Percentiles rank a stretch among this genome's conserved stretches.
These are phyloP conservation scores for Coreius guichenoti DNA, from an alignment of 2,797 vertebrate genomes.

Conservation along the genomic window DNA sequence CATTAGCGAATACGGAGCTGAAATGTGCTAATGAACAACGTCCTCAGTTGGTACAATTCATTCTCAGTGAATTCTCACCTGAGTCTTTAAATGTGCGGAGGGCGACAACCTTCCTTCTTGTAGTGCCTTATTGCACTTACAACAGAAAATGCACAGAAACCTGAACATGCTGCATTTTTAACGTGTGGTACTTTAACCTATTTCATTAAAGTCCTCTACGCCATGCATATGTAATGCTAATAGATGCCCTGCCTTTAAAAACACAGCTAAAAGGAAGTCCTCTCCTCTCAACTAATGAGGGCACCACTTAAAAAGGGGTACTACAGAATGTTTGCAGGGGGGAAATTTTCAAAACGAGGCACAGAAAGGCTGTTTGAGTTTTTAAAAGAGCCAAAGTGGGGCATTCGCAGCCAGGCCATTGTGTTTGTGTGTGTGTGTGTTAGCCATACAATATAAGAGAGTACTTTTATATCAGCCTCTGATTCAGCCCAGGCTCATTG, in stretches of 20 bases:
- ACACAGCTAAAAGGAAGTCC: conserved; percentile 44
- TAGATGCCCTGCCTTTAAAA: conserved; percentile 49
- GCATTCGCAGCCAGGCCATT: conserved; percentile 28
- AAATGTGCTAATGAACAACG: neutral
- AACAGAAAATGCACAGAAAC: neutral
- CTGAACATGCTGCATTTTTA: conserved; percentile 9
- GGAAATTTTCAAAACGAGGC: conserved; percentile 36
- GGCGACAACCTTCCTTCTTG: neutral
- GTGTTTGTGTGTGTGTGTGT: conserved; percentile 1
- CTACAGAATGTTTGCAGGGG: conserved; percentile 32
- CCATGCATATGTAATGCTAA: conserved; percentile 47
- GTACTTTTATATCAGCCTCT: conserved; percentile 9
- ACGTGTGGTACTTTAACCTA: conserved; percentile 24
- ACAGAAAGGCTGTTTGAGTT: conserved; percentile 42
- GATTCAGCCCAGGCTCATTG: too few species aligned
- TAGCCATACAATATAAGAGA: conserved; percentile 7
- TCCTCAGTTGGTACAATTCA: neutral
- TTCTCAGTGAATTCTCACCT: neutral
- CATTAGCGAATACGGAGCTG: neutral
- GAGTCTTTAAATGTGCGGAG: neutral
- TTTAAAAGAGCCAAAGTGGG: conserved; percentile 48
- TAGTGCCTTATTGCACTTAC: neutral
- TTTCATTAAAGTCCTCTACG: conserved; percentile 35
- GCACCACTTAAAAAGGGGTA: conserved; percentile 37
- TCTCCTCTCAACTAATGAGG: conserved; percentile 47